Evolutionary conservation across 1,140 invertebrate species (phyloP), one percentile per base, ranked within the genome.

Genomic region (Brachionus rotundiformis): DNA sequence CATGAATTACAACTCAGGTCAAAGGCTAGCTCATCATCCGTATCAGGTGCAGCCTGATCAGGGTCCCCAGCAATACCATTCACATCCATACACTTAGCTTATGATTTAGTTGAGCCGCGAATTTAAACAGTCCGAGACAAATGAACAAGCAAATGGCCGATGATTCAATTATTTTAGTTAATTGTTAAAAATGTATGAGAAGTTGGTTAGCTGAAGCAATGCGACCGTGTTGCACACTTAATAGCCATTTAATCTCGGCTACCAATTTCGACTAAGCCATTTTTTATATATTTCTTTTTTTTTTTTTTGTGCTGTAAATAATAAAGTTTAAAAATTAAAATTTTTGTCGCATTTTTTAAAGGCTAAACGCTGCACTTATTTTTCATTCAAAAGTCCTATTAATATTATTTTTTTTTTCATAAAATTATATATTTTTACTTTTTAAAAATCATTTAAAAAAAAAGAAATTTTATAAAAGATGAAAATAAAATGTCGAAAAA

Each of bases 331-430:
- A 54, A 23, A 54, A 19, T 54, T 54, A 10, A 39, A 39, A 19
- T 54, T 54, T 54, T 54, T 54, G 16, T 54, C 47, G 47, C 47
- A 54, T 54, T 54, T 54, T 54, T 54, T 16, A n/a, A n/a, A 54
- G 47, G 47, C 47, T 54, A 19, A 54, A 54, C 4, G 16, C 7
- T 54, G n/a, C 19, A 19, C 19, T 54, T 25, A 6, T 54, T 54
- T 54, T 19, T 8, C 1, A 25, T 16, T 54, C 47, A n/a, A n/a
- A n/a, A n/a, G n/a, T n/a, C n/a, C n/a, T n/a, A n/a, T n/a, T n/a
- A n/a, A n/a, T n/a, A n/a, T n/a, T n/a, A n/a, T n/a, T 19, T 16
- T 7, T 23, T 54, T 41, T 54, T 5, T 54, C 47, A 54, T 54
- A n/a, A 54, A 54, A 19, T 19, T 54, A 54, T 54, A n/a, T 54